Conservation (phyloP, 2,797 vertebrate species). For the Coluber constrictor region DNA sequence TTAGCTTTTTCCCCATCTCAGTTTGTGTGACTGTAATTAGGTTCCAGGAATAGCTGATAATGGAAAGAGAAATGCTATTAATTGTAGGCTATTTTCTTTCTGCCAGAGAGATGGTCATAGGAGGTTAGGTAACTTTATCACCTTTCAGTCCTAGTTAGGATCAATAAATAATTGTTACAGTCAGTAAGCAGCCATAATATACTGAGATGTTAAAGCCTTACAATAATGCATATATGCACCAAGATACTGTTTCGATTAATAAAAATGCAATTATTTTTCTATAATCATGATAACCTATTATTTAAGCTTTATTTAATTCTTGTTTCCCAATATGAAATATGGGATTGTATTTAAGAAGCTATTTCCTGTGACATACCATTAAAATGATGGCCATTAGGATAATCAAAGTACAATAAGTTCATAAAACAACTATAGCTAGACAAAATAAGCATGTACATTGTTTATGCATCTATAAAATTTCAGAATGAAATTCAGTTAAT, state of each 20-base stretch:
- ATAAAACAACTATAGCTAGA: not conserved
- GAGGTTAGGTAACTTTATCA: slow-evolving; percentile 53
- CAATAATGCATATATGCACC: slow-evolving; percentile 4
- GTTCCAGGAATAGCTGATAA: slow-evolving; percentile 33
- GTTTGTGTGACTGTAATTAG: slow-evolving; percentile 36
- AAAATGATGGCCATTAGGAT: not conserved
- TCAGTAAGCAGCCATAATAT: not conserved
- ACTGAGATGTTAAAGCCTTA: slow-evolving; percentile 16
- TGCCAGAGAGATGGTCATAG: slow-evolving; percentile 7
- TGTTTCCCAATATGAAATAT: not conserved
- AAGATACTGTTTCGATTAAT: slow-evolving; percentile 37
- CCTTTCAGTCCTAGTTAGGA: slow-evolving; percentile 41
- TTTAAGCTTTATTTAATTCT: slow-evolving; percentile 42
- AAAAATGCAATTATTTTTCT: slow-evolving; percentile 36
- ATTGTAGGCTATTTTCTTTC: slow-evolving; percentile 47
- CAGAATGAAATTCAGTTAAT: not conserved
- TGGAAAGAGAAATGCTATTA: slow-evolving; percentile 42
- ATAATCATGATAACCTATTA: slow-evolving; percentile 32
- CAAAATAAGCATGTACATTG: not conserved
- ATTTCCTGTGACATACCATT: not conserved
- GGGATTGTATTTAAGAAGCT: not conserved
- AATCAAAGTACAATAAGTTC: not conserved
- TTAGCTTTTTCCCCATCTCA: slow-evolving; percentile 18
- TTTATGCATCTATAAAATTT: not conserved
- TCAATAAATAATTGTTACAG: slow-evolving; percentile 45